Conservation (phyloP, 2,888 invertebrate genomes). For the Eupeodes latifasciatus region DNA sequence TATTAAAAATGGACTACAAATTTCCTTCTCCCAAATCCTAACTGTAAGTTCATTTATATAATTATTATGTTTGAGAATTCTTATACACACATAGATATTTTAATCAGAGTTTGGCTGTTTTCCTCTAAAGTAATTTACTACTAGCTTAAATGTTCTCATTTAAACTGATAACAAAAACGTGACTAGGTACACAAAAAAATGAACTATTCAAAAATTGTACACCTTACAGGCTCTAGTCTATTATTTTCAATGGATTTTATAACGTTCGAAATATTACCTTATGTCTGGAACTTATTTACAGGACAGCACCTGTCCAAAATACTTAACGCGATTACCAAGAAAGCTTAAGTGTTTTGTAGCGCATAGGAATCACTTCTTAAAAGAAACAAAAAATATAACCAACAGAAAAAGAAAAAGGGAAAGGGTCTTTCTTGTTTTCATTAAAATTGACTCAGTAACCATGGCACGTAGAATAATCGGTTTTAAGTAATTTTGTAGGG, state of each 20-base stretch:
- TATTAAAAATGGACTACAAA: too few relatives aligned
- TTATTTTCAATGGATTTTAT: constrained; percentile 5
- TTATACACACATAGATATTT: background rate
- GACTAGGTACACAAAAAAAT: background rate
- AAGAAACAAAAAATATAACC: background rate
- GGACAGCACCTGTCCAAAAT: constrained; percentile 26
- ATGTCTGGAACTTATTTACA: background rate
- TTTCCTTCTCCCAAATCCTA: too few relatives aligned
- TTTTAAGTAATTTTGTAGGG: constrained; percentile 1
- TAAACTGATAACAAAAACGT: background rate
- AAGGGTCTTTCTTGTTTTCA: constrained; percentile 23
- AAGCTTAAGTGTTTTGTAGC: constrained; percentile 13
- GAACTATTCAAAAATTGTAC: background rate
- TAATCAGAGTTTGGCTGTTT: background rate
- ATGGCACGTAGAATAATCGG: constrained; percentile 35
- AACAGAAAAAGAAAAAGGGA: background rate
- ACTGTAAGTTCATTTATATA: too few relatives aligned
- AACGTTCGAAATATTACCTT: constrained; percentile 5
- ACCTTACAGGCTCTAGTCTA: background rate
- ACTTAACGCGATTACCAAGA: constrained; percentile 27
- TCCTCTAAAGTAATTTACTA: background rate
- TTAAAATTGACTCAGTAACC: constrained; percentile 19
- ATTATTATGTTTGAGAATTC: too few relatives aligned
- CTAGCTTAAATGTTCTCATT: background rate
- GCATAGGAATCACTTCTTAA: constrained; percentile 20